These are phyloP conservation scores for Steinernema khuongi DNA, from an alignment of 1,140 invertebrate genomes.

Conservation along the genomic window DNA sequence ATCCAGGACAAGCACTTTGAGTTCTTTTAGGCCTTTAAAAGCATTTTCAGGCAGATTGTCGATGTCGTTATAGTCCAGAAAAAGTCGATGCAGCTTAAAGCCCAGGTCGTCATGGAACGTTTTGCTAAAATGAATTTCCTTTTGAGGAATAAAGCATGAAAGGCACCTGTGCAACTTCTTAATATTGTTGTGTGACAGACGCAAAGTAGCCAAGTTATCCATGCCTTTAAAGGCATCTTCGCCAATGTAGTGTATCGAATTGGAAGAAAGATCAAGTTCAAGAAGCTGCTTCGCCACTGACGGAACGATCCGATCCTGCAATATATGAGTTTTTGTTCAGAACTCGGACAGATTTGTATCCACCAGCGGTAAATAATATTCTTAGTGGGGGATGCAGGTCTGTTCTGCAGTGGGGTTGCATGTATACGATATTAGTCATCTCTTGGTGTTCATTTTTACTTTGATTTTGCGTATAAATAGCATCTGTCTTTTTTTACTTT, in stretches of 20 bases:
- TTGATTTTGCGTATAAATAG: no score
- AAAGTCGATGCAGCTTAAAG: background rate
- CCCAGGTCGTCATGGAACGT: constrained; percentile 18
- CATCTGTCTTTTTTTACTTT: no score
- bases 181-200: constrained; percentile 11
- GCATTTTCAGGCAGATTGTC: constrained; percentile 14
- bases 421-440: no score
- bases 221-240: constrained; percentile 19
- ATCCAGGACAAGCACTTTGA: constrained; percentile 26
- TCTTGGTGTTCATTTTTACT: no score
- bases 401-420: no score
- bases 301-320: background rate
- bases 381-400: no score
- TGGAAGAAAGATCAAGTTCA: background rate
- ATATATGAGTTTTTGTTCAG: no score
- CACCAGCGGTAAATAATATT: no score
- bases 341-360: no score
- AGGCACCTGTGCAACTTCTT: constrained; percentile 20
- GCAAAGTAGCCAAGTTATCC: background rate
- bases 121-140: constrained; percentile 1
- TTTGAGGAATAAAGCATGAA: background rate
- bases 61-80: constrained; percentile 22
- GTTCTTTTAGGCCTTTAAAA: constrained; percentile 18
- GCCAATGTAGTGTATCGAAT: background rate
- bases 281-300: background rate